phyloP scores from a whole-genome alignment of 2,888 invertebrate species.

The Diaperis boleti region DNA sequence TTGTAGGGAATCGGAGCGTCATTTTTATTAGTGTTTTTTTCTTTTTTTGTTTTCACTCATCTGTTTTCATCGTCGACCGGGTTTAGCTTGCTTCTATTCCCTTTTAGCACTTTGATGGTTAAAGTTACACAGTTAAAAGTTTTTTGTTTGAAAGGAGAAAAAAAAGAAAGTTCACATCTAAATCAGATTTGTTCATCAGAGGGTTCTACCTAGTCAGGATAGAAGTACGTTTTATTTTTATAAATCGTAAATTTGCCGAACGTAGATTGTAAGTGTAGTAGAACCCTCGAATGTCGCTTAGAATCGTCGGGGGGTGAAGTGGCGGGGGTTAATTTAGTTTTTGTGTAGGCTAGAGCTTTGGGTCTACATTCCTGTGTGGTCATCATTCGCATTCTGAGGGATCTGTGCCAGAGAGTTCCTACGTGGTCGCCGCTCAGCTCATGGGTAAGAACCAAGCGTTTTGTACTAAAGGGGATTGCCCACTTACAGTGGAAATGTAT shows the following conservation, averaged over 20 bases:
- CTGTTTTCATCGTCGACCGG: constrained; percentile 46
- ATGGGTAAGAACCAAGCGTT: constrained; percentile 78
- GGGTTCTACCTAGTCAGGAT: constrained; percentile 55
- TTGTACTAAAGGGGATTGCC: neutral
- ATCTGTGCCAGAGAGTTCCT: constrained; percentile 93
- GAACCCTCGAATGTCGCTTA: constrained; percentile 48
- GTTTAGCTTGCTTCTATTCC: constrained; percentile 65
- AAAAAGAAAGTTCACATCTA: constrained; percentile 63
- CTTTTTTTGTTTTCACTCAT: constrained; percentile 48
- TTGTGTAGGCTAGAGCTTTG: constrained; percentile 90
- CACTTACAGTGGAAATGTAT: too few relatives aligned
- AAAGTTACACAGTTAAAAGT: constrained; percentile 6
- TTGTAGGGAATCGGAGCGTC: constrained; percentile 58
- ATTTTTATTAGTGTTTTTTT: constrained; percentile 46
- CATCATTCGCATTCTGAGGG: constrained; percentile 94
- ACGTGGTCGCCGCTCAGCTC: constrained; percentile 95
- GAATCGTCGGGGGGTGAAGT: neutral
- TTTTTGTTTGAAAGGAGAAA: constrained; percentile 39
- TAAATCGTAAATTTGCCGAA: constrained; percentile 8
- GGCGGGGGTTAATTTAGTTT: constrained; percentile 14
- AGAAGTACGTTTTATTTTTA: constrained; percentile 29
- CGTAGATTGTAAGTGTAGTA: constrained; percentile 39
- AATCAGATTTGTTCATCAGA: constrained; percentile 53
- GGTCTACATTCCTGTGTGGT: constrained; percentile 96
- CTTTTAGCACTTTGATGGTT: constrained; percentile 49